Base-by-base conservation (phyloP, 2,113 vertebrate species). In the Propithecus coquereli region DNA sequence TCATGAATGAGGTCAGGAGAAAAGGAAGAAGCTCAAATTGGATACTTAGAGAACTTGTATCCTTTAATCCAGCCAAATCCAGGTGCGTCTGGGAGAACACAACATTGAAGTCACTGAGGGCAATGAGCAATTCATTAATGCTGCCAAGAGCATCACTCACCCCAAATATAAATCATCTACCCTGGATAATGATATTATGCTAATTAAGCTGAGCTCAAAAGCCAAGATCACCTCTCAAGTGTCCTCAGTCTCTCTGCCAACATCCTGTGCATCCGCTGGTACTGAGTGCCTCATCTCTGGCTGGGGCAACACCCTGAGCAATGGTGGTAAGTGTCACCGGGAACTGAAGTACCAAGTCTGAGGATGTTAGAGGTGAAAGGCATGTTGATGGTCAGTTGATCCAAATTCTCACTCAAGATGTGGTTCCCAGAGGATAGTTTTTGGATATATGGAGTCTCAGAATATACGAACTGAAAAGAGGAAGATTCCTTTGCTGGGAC, bases 151-250 rank as follows among this genome's bases (percentile, higher is more conserved):
- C 81, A 97, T 98, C 73, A 16, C 25, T 8, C 97, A 98, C 61
- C 92, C 95, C 32, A 54, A 63, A 0, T 98, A 92, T 50, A 91
- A 61, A 68, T 12, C 92, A 86, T 74, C 54, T 50, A 98, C n/a
- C 91, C 68, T 98, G 47, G 97, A 99, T 97, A 99, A 98, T 0
- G 99, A 99, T 98, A 97, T 99, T 98, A 99, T 99, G 98, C 97
- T 99, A 96, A 98, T 99, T 96, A 98, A 99, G 96, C 97, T 99
- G 97, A 98, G 91, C 52, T 27, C 10, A 0, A 79, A 98, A 0
- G 99, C 98, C 94, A 86, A 20, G 50, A 68, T 99, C 43, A 99
- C 97, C 98, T 97, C 47, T 96, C 97, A 97, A 6, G 98, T 99
- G 43, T 25, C 94, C 5, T 27, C 98, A 0, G 77, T 99, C 74